Evolutionary conservation across 2,797 vertebrate species (phyloP).

Genomic region (Diceros bicornis): DNA sequence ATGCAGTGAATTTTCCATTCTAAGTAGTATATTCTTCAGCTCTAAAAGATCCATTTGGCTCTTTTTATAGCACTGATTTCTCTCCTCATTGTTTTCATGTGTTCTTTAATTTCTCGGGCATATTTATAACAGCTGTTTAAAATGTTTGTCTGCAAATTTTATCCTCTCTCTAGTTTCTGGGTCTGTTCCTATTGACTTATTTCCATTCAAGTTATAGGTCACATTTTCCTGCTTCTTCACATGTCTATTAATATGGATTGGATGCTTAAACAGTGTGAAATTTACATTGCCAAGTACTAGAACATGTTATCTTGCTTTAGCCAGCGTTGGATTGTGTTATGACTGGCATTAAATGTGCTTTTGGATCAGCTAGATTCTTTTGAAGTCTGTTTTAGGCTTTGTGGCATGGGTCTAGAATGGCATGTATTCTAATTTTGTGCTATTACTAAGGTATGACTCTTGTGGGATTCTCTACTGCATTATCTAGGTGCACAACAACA

Average conservation of each 20-base stretch:
- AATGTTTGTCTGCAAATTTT: neutral
- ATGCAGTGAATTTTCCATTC: neutral
- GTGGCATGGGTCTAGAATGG: neutral
- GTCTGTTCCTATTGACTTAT: neutral
- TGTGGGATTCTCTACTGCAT: neutral
- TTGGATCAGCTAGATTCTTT: neutral
- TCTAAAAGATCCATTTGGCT: neutral
- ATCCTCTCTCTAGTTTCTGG: neutral
- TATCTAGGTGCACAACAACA: neutral
- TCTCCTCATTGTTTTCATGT: neutral
- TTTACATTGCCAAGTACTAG: neutral
- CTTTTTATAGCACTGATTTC: neutral
- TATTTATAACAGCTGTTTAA: conserved; percentile 14
- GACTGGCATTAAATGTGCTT: neutral
- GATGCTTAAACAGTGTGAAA: neutral
- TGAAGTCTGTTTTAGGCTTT: neutral
- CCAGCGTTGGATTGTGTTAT: neutral
- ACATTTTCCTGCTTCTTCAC: neutral
- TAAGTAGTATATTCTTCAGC: neutral
- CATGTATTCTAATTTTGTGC: neutral
- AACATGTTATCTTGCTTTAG: neutral
- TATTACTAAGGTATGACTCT: neutral
- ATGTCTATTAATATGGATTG: neutral
- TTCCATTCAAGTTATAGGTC: neutral
- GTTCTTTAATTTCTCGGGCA: neutral